Evolutionary conservation across 1,140 invertebrate genomes (phyloP), one percentile per base, ranked within the genome.

Genomic region (Neoseiulus cucumeris): DNA sequence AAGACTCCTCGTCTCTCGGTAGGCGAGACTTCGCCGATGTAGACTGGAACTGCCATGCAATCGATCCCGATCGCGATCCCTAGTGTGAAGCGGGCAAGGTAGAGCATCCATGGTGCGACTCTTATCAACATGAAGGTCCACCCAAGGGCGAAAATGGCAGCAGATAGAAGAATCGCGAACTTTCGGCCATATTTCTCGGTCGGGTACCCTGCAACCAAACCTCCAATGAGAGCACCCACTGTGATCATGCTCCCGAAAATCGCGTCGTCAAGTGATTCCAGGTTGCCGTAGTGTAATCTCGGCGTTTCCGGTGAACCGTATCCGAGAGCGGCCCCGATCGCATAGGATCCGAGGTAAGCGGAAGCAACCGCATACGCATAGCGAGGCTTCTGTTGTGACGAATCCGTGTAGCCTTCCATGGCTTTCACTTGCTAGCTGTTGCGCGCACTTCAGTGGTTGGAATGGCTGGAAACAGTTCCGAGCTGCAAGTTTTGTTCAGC

Each of bases 181-280:
- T 68, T 68, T 9, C 66, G 29, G 2, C 69, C 66, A 2, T 68
- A 51, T 59, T 41, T 25, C 41, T 68, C 68, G 14, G 44, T 64
- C 55, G 39, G 18, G 29, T 66, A 42, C 67, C 72, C 70, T 42
- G 69, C 67, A n/a, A 68, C 33, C 20, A 71, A 29, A 14, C 70
- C 66, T 33, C 71, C 71, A 17, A 66, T 4, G 29, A 70, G 41
- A 12, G 51, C 66, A 25, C 70, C 69, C 20, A 72, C 18, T 14
- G 64, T 22, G 7, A 69, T 20, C 12, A 59, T 66, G 18, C 66
- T 70, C 30, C 66, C 66, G 44, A 72, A 59, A 17, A 20, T 18
- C 22, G 17, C 25, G 4, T 59, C 14, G 45, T 47, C 45, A 6
- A 59, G 4, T 18, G 25, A 17, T 14, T n/a, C 33, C n/a, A n/a